Conservation (phyloP, 2,113 vertebrate species). For the Eira barbara region DNA sequence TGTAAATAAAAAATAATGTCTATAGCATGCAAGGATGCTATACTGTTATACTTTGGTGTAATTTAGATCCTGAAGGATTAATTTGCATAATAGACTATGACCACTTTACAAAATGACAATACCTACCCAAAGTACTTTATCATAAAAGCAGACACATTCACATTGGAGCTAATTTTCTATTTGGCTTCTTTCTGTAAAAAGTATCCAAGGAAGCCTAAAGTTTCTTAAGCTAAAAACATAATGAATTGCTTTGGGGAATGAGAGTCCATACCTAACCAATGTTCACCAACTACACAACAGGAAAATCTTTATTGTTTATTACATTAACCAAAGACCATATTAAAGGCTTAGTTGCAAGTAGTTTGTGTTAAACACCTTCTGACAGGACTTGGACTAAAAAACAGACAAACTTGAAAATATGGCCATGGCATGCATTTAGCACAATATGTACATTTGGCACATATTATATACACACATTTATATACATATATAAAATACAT, state of each 20-base stretch:
- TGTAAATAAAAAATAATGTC: constrained; percentile 61
- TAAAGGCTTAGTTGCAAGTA: constrained; percentile 13
- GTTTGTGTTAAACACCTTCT: neutral
- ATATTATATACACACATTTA: neutral
- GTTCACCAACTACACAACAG: neutral
- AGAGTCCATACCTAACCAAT: constrained; percentile 4
- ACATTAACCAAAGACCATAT: neutral
- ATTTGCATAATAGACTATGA: constrained; percentile 58
- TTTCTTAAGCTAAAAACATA: constrained; percentile 46
- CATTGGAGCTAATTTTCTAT: constrained; percentile 65
- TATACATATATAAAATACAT: neutral
- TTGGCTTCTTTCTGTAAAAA: constrained; percentile 60
- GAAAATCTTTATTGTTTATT: constrained; percentile 45
- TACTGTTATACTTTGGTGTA: constrained; percentile 9
- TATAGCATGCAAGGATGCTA: neutral
- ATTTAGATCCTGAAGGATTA: constrained; percentile 57
- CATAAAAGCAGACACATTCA: constrained; percentile 48
- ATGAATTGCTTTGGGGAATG: constrained; percentile 24
- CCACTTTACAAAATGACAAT: constrained; percentile 46
- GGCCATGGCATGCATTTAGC: neutral
- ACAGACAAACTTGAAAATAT: neutral
- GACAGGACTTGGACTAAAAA: neutral
- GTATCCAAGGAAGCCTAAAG: constrained; percentile 35
- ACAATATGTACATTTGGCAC: neutral
- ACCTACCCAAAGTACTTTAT: constrained; percentile 33